phyloP scores from a whole-genome alignment of 2,888 invertebrate genomes.

The Thelaira solivaga region DNA sequence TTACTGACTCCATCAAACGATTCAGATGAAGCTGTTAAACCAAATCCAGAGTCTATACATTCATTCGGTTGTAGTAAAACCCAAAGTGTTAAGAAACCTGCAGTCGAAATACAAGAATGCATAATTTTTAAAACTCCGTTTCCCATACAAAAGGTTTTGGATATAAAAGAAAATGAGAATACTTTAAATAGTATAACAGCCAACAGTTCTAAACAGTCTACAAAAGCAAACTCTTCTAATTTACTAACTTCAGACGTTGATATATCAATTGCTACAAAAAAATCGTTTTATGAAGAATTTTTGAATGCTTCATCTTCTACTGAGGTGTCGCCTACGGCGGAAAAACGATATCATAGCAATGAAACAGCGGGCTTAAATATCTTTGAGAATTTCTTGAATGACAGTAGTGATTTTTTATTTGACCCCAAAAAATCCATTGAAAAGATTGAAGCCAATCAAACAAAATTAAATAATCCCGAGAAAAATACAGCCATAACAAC shows the following conservation, averaged over 20 bases:
- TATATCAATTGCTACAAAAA: constrained; percentile 7
- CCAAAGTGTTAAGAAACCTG: neutral
- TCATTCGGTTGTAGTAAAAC: neutral
- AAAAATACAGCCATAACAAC: neutral
- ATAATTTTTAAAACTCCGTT: constrained; percentile 43
- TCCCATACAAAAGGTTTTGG: neutral
- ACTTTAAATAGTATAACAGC: neutral
- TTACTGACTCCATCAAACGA: constrained; percentile 33
- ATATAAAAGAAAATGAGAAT: constrained; percentile 16
- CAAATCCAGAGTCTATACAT: neutral
- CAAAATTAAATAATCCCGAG: neutral
- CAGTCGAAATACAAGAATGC: constrained; percentile 50
- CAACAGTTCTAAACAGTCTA: neutral
- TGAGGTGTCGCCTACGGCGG: neutral
- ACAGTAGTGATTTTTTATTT: constrained; percentile 1
- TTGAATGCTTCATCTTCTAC: neutral
- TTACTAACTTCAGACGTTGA: neutral
- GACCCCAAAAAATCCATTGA: neutral
- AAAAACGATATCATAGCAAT: neutral
- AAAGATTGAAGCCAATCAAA: neutral
- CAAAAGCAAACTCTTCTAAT: neutral
- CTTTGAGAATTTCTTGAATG: constrained; percentile 14
- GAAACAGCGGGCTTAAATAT: neutral
- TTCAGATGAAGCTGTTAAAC: neutral
- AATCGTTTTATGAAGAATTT: constrained; percentile 29